phyloP scores from a whole-genome alignment of 2,888 invertebrate species.

The Pterostichus madidus region DNA sequence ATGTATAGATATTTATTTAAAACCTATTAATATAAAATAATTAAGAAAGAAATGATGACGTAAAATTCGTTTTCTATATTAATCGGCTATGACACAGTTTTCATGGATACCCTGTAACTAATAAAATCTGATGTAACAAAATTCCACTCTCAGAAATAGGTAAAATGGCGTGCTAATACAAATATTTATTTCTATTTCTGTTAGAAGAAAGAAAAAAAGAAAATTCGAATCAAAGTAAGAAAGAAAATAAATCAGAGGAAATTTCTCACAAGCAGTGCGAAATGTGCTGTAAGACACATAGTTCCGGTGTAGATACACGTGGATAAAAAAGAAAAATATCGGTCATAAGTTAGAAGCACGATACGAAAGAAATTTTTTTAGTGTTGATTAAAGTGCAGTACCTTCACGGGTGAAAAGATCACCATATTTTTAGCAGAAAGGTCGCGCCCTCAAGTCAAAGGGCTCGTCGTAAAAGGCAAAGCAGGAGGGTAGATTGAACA shows the following conservation, averaged over 20 bases:
- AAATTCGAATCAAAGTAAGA: no score
- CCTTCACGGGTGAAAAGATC: constrained; percentile 29
- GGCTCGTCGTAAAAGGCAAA: constrained; percentile 7
- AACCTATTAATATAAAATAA: no score
- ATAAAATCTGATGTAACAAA: no score
- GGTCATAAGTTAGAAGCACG: constrained; percentile 13
- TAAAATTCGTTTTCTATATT: no score
- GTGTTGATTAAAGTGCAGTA: constrained; percentile 44
- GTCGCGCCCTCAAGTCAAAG: constrained; percentile 3
- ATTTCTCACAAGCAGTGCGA: neutral
- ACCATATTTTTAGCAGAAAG: constrained; percentile 44
- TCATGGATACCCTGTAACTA: no score
- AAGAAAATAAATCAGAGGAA: constrained; percentile 1
- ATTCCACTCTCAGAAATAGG: no score
- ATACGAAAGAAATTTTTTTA: constrained; percentile 41
- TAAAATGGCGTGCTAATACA: no score
- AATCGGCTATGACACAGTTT: no score
- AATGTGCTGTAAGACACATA: constrained; percentile 8
- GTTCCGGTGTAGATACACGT: constrained; percentile 10
- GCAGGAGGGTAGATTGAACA: constrained; percentile 7
- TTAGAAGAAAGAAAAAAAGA: no score
- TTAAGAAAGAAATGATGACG: no score
- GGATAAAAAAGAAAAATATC: constrained; percentile 38
- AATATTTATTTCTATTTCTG: no score
- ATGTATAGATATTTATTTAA: no score